Evolutionary conservation across 1,140 invertebrate species (phyloP).

Genomic region (Penaeus chinensis): DNA sequence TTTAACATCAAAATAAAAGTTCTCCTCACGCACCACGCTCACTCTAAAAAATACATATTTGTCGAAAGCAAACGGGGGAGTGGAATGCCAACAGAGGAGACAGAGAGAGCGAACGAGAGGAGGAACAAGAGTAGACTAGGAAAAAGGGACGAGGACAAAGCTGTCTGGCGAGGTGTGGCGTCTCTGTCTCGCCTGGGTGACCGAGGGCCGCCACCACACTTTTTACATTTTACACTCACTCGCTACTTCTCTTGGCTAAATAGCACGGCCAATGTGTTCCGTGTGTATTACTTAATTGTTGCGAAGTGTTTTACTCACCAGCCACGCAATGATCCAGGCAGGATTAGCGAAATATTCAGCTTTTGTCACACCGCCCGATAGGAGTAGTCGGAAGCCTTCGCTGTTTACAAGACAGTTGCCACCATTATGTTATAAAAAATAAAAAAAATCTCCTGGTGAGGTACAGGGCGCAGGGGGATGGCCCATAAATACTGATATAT

Average conservation of each 20-base stretch:
- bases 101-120: too few relatives aligned
- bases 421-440: constrained; percentile 50
- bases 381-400: constrained; percentile 51
- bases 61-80: too few relatives aligned
- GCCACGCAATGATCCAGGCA: neutral
- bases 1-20: too few relatives aligned
- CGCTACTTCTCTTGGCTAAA: neutral
- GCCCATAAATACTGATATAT: neutral
- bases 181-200: constrained; percentile 38
- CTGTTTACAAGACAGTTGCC: constrained; percentile 43
- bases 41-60: too few relatives aligned
- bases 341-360: constrained; percentile 16
- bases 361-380: constrained; percentile 36
- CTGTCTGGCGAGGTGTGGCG: constrained; percentile 57
- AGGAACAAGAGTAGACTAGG: too few relatives aligned
- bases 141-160: neutral
- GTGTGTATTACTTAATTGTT: constrained; percentile 13
- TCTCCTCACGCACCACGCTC: too few relatives aligned
- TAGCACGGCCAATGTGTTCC: neutral
- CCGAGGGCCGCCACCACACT: constrained; percentile 41
- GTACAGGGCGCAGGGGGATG: neutral
- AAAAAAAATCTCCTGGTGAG: constrained; percentile 15
- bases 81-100: too few relatives aligned
- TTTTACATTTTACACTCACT: neutral
- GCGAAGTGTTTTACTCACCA: constrained; percentile 21